Conservation (phyloP, 1,140 invertebrate species). For the fruit fly (Drosophila melanogaster) region Release_6_plus_ISO1_MT NT_033777.3:11341001-11341500, state of each 20-base stretch:
- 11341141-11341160: constrained; percentile 27
- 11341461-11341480: constrained; percentile 5
- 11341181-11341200: constrained; percentile 83
- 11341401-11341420: constrained; percentile 24
- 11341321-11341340: constrained; percentile 50
- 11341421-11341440: neutral
- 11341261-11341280: constrained; percentile 83
- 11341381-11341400: constrained; percentile 74
- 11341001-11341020: constrained; percentile 83
- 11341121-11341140: constrained; percentile 1
- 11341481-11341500: constrained; percentile 15
- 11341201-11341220: constrained; percentile 56
- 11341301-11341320: constrained; percentile 29
- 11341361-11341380: constrained; percentile 77
- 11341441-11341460: neutral
- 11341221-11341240: constrained; percentile 32
- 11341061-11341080: constrained; percentile 64
- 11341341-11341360: constrained; percentile 74
- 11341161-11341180: constrained; percentile 84
- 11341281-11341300: constrained; percentile 44
- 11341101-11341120: constrained; percentile 32
- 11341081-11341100: constrained; percentile 77
- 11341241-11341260: constrained; percentile 80
- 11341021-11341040: constrained; percentile 77
- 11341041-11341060: constrained; percentile 81